Evolutionary conservation across 2,888 invertebrate species (phyloP).

Genomic region (Julus scandinavius): DNA sequence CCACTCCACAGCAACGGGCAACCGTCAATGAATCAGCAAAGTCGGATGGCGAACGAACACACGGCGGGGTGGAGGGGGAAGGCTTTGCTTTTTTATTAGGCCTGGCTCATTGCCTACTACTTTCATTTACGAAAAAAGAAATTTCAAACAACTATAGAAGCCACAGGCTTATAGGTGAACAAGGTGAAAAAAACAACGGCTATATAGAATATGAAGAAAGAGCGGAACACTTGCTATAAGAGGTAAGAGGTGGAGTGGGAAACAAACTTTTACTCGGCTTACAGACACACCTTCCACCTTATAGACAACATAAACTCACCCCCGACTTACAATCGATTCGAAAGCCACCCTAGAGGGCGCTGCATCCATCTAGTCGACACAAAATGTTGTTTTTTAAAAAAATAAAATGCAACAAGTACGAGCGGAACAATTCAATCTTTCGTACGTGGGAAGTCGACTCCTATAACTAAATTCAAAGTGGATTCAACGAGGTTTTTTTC

Average conservation of each 20-base stretch:
- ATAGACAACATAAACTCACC: background rate
- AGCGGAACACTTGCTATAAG: background rate
- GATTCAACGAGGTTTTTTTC: too few species aligned
- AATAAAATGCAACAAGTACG: background rate
- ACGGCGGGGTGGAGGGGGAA: background rate
- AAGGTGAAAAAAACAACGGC: conserved; percentile 22
- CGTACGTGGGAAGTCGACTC: background rate
- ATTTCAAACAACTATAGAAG: background rate
- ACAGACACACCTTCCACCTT: background rate
- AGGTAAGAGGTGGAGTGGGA: conserved; percentile 29
- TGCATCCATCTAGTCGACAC: background rate
- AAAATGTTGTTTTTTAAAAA: background rate
- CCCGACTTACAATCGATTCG: background rate
- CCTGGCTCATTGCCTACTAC: background rate
- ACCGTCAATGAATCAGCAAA: conserved; percentile 37
- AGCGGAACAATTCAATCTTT: background rate
- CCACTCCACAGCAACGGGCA: background rate
- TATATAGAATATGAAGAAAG: background rate
- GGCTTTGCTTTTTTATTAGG: background rate
- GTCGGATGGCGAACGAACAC: background rate
- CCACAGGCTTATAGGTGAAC: background rate
- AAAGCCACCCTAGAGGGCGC: background rate
- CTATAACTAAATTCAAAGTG: too few species aligned
- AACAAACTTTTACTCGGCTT: background rate
- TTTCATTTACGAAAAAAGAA: background rate